Base-by-base conservation (phyloP, 2,888 invertebrate genomes). In the Papilio gigon region DNA sequence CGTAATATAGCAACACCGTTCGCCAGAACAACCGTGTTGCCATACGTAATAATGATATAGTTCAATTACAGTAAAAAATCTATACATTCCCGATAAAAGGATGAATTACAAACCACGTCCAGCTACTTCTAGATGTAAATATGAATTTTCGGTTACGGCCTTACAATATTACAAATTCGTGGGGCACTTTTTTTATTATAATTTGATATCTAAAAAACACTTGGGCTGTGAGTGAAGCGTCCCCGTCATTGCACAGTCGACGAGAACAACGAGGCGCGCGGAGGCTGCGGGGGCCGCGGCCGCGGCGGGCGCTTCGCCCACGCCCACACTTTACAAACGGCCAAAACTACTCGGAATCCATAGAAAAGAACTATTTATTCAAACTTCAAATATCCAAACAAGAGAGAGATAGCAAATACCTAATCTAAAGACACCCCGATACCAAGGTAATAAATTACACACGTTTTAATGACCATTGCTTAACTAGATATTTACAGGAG, bases 161-260 rank as follows among this genome's bases (percentile, higher is more conserved):
- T 87, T 88, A 88, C 68, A 71, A 69, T 75, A 80, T 82, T 84
- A 87, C 86, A 89, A 89, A 89, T 89, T 89, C 89, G 87, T 88
- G 88, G 88, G 88, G 88, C 86, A 88, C 86, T 87, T n/a, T n/a
- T n/a, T n/a, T 86, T 81, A 79, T 84, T 79, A 78, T 80, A 77
- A 76, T 77, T 76, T 73, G 77, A 75, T 74, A 78, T 72, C 76
- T 75, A 53, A 30, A 53, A 79, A 76, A 76, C 72, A 74, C 74
- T 73, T 73, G 76, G 75, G 74, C 77, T 42, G 71, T 72, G 78
- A 80, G 79, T 80, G 79, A 77, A 80, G 75, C 47, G 44, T 33
- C 30, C 17, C 11, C n/a, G n/a, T n/a, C n/a, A n/a, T n/a, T n/a
- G n/a, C n/a, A n/a, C n/a, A n/a, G n/a, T n/a, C n/a, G n/a, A n/a